These are phyloP conservation scores for Drosophila mimica DNA, from an alignment of 2,888 invertebrate genomes.

Conservation along the genomic window DNA sequence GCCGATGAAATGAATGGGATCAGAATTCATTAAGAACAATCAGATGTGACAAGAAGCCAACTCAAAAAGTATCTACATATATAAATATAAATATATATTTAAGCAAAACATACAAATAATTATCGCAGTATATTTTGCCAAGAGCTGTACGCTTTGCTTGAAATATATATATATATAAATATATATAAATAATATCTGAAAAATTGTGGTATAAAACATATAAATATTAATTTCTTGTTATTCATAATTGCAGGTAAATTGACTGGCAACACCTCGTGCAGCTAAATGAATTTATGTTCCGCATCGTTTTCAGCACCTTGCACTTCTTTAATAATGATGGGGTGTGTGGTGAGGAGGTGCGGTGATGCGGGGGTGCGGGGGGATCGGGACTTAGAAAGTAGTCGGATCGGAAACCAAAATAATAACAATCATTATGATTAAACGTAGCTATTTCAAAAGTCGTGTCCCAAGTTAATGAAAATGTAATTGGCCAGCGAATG, in stretches of 20 bases:
- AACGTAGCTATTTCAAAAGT: constrained; percentile 85
- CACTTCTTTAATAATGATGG: constrained; percentile 41
- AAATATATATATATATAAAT: constrained; percentile 28
- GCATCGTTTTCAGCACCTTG: constrained; percentile 74
- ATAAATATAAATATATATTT: constrained; percentile 1
- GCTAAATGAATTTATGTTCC: constrained; percentile 64
- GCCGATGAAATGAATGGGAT: constrained; percentile 69
- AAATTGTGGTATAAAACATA: background rate
- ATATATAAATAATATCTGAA: background rate
- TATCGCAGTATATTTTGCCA: constrained; percentile 51
- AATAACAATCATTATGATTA: constrained; percentile 85
- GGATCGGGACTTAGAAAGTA: constrained; percentile 59
- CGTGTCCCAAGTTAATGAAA: constrained; percentile 85
- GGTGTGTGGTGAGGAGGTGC: background rate
- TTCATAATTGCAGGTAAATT: constrained; percentile 36
- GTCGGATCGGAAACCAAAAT: constrained; percentile 49
- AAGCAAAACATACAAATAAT: background rate
- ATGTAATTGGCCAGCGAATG: constrained; percentile 85
- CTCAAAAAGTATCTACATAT: constrained; percentile 16
- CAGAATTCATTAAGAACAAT: constrained; percentile 76
- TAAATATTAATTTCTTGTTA: constrained; percentile 6
- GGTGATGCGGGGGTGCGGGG: background rate
- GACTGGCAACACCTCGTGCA: constrained; percentile 41
- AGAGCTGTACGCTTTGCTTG: constrained; percentile 68
- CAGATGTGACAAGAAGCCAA: constrained; percentile 53